Evolutionary conservation across 1,140 invertebrate genomes (phyloP), one percentile per base, ranked within the genome.

Genomic region (Harlomillsia oculata): DNA sequence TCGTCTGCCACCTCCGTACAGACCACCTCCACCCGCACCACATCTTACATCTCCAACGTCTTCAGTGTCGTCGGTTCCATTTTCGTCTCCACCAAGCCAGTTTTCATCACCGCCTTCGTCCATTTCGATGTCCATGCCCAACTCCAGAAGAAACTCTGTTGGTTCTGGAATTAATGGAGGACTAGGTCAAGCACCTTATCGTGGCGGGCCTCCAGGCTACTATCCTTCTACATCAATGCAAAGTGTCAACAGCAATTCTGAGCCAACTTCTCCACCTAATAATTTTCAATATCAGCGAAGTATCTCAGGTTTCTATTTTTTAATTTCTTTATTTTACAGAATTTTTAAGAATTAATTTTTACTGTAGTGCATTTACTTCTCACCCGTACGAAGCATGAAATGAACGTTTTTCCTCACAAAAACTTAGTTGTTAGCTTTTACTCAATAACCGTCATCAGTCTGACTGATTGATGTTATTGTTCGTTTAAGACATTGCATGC

Each of bases 301-400:
- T 45, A n/a, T 49, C 36, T 61, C 59, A 61, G 59, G 59, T 61
- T 61, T 34, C 45, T 51, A 55, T 52, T 45, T 36, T 53, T 28
- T 37, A 5, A 25, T 34, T 60, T 60, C 20, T 29, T 20, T 49
- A 46, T 46, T 14, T 20, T 57, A 20, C 5, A 40, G 1, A 23
- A 44, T 40, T 28, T 28, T 34, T 51, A 20, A 20, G 44, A 21
- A 4, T 28, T 48, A 9, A 8, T n/a, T 5, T 34, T 43, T 23
- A 5, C 8, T 20, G 26, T 43, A 18, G 28, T 44, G 41, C 16
- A 20, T 23, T 23, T 41, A 23, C 18, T n/a, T 18, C 25, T 2
- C 5, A 5, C 8, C 9, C 8, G 16, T 23, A 26, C 25, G 25
- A 45, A 40, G 30, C 25, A 28, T 23, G 21, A 45, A 23, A 44